A percentile compares a stretch with the other conserved stretches of the same genome.
Evolutionary conservation across 92 coral and sea anemone genomes (phyloP).

Genomic region (Zoanthus sansibaricus): DNA sequence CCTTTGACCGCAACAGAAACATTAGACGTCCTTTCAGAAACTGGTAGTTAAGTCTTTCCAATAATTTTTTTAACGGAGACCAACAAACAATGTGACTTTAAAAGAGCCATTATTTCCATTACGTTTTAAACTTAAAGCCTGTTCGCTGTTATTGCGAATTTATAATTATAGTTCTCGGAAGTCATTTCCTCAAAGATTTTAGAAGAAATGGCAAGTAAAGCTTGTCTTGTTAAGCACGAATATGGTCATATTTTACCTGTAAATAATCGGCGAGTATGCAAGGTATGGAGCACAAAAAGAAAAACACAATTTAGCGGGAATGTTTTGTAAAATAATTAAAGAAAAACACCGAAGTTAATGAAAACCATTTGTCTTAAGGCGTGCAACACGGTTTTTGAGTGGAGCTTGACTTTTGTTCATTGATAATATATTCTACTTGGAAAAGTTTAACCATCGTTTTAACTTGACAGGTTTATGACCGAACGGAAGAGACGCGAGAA

Average conservation of each 20-base stretch:
- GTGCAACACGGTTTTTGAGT: not conserved
- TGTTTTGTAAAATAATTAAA: not conserved
- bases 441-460: not conserved
- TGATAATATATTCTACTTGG: not conserved
- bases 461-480: slow-evolving; percentile 83
- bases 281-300: not conserved
- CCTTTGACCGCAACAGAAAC: slow-evolving; percentile 15
- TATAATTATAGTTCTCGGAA: not conserved
- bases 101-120: not conserved
- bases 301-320: not conserved
- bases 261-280: slow-evolving; percentile 25
- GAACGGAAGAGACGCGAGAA: slow-evolving; percentile 88
- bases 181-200: not conserved
- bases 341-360: not conserved
- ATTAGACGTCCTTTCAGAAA: slow-evolving; percentile 15
- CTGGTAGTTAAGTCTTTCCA: slow-evolving; percentile 10
- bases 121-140: not conserved
- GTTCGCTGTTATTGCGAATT: not conserved
- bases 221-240: slow-evolving; percentile 12
- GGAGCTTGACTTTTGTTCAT: not conserved
- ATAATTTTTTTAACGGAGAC: not conserved
- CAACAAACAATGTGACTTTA: slow-evolving; percentile 11
- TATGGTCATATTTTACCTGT: slow-evolving; percentile 12
- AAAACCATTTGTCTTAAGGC: not conserved
- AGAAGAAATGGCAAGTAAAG: slow-evolving; percentile 2